Evolutionary conservation across 2,797 vertebrate genomes (phyloP).

Genomic region (Sebastes wilsoni): DNA sequence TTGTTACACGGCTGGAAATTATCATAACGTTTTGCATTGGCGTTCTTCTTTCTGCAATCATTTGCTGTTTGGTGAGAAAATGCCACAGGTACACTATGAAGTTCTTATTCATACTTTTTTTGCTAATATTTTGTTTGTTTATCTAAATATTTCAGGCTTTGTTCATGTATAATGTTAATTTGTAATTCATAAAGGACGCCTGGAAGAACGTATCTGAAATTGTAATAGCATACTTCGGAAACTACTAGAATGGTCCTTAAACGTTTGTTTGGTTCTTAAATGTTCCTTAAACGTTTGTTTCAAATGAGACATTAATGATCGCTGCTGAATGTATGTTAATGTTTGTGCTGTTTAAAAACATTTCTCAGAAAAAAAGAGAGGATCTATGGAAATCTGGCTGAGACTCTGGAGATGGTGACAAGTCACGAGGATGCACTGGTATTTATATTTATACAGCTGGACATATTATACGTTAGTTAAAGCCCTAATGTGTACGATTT

Average conservation of each 20-base stretch:
- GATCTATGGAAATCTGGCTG: not conserved
- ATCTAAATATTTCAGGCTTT: not conserved
- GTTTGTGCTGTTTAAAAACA: not conserved
- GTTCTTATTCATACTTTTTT: slow-evolving; percentile 1
- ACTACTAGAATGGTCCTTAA: not conserved
- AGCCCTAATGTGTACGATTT: not conserved
- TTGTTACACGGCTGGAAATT: not conserved
- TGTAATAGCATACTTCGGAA: not conserved
- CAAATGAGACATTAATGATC: not conserved
- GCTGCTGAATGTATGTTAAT: not conserved
- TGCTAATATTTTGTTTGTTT: not conserved
- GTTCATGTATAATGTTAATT: not conserved
- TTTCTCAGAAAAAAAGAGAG: slow-evolving; percentile 4
- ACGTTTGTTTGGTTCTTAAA: too few relatives aligned
- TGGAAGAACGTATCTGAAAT: not conserved
- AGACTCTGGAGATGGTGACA: slow-evolving; percentile 36
- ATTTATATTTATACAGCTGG: not conserved
- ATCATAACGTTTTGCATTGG: slow-evolving; percentile 40
- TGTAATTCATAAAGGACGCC: not conserved
- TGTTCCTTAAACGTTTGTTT: too few relatives aligned
- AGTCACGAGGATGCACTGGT: slow-evolving; percentile 6
- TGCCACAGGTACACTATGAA: slow-evolving; percentile 36
- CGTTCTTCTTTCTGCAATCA: slow-evolving; percentile 9
- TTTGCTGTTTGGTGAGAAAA: slow-evolving; percentile 34
- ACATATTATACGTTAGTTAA: not conserved